Conservation (phyloP, 1,140 invertebrate species). For the Theocolax elegans region DNA sequence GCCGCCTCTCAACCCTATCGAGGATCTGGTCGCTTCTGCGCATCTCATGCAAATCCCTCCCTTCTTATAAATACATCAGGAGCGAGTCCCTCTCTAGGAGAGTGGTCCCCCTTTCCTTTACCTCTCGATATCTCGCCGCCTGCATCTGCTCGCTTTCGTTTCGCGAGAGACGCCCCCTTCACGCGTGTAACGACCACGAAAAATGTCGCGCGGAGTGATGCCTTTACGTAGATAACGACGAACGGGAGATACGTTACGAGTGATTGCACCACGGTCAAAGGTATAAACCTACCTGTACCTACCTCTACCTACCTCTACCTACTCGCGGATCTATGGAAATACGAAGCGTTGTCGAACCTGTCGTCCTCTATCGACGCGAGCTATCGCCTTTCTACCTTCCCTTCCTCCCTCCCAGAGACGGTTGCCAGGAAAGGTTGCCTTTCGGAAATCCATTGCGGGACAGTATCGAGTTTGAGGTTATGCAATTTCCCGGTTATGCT, state of each 20-base stretch:
- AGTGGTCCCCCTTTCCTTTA: slow-evolving; percentile 51
- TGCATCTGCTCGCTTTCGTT: neutral
- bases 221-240: slow-evolving; percentile 8
- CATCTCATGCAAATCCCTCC: slow-evolving; percentile 67
- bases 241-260: neutral
- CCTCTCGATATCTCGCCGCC: slow-evolving; percentile 5
- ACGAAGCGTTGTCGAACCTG: slow-evolving; percentile 3
- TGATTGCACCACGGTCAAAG: slow-evolving; percentile 14
- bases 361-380: slow-evolving; percentile 3
- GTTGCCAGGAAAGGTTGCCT: no score
- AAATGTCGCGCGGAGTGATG: slow-evolving; percentile 9
- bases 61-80: slow-evolving; percentile 70
- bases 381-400: neutral
- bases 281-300: no score
- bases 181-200: neutral
- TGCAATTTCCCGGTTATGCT: no score
- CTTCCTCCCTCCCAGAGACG: neutral
- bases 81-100: no score
- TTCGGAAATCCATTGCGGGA: no score
- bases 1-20: slow-evolving; percentile 61
- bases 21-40: slow-evolving; percentile 54
- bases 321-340: neutral
- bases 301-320: no score
- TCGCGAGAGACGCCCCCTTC: no score
- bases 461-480: no score